These are phyloP conservation scores for Fopius arisanus DNA, from an alignment of 1,140 invertebrate genomes.

Conservation along the genomic window DNA sequence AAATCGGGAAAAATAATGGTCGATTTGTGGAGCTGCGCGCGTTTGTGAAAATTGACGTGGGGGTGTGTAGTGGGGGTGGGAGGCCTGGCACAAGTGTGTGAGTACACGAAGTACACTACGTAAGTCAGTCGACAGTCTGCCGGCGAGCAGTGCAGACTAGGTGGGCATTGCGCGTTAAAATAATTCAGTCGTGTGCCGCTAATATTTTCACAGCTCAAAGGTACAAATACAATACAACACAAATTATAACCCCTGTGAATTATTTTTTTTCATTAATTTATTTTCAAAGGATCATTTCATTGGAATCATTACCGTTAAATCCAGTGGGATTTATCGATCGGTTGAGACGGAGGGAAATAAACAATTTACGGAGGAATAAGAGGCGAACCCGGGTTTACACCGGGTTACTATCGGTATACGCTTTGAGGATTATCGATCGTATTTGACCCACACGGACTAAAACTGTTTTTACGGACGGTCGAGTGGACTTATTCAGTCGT, in stretches of 20 bases:
- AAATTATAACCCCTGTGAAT: too few relatives aligned
- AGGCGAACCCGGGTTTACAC: neutral
- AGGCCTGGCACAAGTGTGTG: neutral
- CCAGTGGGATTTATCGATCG: too few relatives aligned
- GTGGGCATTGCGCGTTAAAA: conserved; percentile 24
- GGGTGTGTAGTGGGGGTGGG: conserved; percentile 10
- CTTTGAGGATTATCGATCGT: conserved; percentile 57
- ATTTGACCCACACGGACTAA: conserved; percentile 56
- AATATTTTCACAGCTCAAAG: neutral
- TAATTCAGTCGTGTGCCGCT: conserved; percentile 20
- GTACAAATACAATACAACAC: too few relatives aligned
- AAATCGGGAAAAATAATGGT: conserved; percentile 32
- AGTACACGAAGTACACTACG: too few relatives aligned
- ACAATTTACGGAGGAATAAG: neutral
- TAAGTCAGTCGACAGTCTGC: conserved; percentile 63
- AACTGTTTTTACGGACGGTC: conserved; percentile 44
- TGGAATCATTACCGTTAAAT: too few relatives aligned
- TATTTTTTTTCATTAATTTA: too few relatives aligned
- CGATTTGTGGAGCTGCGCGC: conserved; percentile 32
- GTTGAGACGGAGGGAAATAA: neutral
- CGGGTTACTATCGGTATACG: neutral
- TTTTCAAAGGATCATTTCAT: too few relatives aligned
- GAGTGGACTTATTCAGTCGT: conserved; percentile 22
- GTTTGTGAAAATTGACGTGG: conserved; percentile 1
- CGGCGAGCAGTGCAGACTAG: conserved; percentile 55